Evolutionary conservation across 1,140 invertebrate genomes (phyloP).

Genomic region (Pogonomyrmex barbatus): DNA sequence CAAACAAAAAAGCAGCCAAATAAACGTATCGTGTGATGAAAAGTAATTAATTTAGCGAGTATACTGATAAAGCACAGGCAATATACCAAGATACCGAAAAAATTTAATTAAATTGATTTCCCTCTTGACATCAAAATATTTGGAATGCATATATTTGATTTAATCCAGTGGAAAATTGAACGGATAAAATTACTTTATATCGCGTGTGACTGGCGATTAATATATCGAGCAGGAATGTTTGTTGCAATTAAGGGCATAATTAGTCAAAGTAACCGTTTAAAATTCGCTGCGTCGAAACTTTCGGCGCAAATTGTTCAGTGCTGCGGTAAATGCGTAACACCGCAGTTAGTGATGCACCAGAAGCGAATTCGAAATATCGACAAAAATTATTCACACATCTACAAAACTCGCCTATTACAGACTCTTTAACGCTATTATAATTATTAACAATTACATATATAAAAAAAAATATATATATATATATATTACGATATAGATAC

Average conservation of each 20-base stretch:
- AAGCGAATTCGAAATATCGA: conserved; percentile 75
- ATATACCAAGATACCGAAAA: neutral
- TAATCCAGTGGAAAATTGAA: conserved; percentile 38
- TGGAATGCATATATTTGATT: conserved; percentile 9
- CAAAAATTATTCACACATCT: conserved; percentile 76
- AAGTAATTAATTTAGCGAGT: conserved; percentile 36
- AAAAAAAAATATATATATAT: no score
- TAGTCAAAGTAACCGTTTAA: conserved; percentile 35
- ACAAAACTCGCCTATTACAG: conserved; percentile 79
- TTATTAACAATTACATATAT: conserved; percentile 76
- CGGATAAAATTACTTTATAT: conserved; percentile 32
- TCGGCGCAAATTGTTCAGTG: neutral
- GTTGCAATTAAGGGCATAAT: conserved; percentile 18
- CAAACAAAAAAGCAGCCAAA: neutral
- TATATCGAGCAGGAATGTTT: conserved; percentile 17
- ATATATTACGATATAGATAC: conserved; percentile 79
- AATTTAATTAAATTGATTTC: conserved; percentile 30
- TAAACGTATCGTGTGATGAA: neutral
- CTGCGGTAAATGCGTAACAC: neutral
- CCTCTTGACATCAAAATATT: conserved; percentile 26
- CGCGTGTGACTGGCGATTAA: conserved; percentile 7
- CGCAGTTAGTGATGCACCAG: conserved; percentile 23
- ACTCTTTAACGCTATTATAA: conserved; percentile 79
- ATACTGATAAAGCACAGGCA: neutral
- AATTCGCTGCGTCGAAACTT: conserved; percentile 5